A percentile compares a stretch with the other conserved stretches of the same genome.
These are phyloP conservation scores for Calonectris borealis DNA, from an alignment of 2,113 vertebrate species.

Conservation along the genomic window DNA sequence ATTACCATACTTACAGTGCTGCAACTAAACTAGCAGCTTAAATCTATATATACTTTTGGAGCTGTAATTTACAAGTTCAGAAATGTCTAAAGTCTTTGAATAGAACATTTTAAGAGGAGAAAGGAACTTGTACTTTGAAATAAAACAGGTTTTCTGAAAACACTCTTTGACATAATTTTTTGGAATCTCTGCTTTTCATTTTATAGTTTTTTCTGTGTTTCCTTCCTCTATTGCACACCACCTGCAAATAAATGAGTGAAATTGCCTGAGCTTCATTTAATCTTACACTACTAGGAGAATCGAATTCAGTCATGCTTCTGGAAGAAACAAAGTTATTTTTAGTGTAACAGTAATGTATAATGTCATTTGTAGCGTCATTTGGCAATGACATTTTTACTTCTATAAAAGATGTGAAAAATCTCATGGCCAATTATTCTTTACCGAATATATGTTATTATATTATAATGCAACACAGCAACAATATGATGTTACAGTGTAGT, in stretches of 20 bases:
- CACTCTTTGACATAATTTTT: neutral
- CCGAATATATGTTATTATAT: neutral
- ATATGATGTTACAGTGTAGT: neutral
- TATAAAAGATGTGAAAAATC: constrained; percentile 6
- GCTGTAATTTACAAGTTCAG: neutral
- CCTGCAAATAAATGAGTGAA: constrained; percentile 46
- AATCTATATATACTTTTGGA: neutral
- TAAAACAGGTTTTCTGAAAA: constrained; percentile 50
- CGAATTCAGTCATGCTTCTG: neutral
- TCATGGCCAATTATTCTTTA: neutral
- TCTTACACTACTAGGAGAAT: neutral
- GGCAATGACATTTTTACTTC: neutral
- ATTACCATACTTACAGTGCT: neutral
- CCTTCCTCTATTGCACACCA: neutral
- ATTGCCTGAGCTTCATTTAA: constrained; percentile 21
- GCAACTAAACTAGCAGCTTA: constrained; percentile 23
- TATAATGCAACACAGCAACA: neutral
- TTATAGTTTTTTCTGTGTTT: constrained; percentile 36
- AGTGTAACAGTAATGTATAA: neutral
- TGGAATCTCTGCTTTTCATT: constrained; percentile 36
- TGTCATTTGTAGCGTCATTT: neutral
- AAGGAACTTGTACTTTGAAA: constrained; percentile 30
- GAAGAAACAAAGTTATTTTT: constrained; percentile 32
- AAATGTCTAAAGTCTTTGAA: neutral
- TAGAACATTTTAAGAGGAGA: neutral